Conservation (phyloP, 2,113 vertebrate genomes). For the Chaetops frenatus region DNA sequence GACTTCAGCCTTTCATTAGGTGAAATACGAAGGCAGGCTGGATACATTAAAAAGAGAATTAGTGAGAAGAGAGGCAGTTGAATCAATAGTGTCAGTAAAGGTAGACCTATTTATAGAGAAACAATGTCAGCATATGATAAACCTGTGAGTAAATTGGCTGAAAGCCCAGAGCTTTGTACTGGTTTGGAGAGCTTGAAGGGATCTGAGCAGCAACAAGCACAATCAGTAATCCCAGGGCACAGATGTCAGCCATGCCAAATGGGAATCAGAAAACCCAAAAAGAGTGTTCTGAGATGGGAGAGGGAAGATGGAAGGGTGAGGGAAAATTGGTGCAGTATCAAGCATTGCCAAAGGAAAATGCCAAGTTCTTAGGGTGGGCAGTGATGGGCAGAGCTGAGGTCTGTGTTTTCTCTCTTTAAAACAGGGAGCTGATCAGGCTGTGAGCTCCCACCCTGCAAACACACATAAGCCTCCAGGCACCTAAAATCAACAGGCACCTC, state of each 20-base stretch:
- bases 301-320: not conserved
- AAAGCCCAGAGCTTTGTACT: constrained; percentile 45
- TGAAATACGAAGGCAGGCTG: not conserved
- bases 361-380: not conserved
- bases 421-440: not conserved
- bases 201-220: not conserved
- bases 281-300: not conserved
- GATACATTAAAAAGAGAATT: constrained; percentile 46
- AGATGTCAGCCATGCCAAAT: not conserved
- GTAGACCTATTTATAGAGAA: constrained; percentile 62
- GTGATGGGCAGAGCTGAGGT: not conserved
- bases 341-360: not conserved
- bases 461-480: not conserved
- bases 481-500: not conserved
- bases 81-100: constrained; percentile 59
- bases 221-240: not conserved
- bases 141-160: constrained; percentile 51
- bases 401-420: not conserved
- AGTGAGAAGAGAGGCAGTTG: constrained; percentile 34
- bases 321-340: not conserved
- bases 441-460: not conserved
- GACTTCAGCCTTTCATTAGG: constrained; percentile 23
- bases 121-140: constrained; percentile 63
- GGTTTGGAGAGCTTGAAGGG: not conserved
- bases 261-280: not conserved